Evolutionary conservation across 2,888 invertebrate genomes (phyloP).

Genomic region (Microplitis manilae): DNA sequence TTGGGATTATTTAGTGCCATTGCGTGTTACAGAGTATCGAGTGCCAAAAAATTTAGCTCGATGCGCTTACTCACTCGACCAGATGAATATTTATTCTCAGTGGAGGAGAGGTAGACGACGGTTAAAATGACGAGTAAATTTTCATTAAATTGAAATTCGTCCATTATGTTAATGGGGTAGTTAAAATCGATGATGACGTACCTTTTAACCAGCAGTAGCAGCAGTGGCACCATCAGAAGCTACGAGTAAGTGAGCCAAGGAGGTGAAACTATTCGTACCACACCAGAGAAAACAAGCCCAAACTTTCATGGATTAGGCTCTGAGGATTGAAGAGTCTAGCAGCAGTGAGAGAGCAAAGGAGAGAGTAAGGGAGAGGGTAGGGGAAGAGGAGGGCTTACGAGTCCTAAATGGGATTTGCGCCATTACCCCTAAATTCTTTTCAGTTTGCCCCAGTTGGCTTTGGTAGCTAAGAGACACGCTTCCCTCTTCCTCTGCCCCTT

Average conservation of each 20-base stretch:
- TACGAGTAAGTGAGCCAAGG: slow-evolving; percentile 14
- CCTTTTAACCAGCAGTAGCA: slow-evolving; percentile 12
- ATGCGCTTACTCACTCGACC: too few relatives aligned
- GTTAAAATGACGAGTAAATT: neutral
- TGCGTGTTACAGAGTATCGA: too few relatives aligned
- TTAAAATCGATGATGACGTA: neutral
- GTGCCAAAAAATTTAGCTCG: too few relatives aligned
- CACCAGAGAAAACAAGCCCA: slow-evolving; percentile 31
- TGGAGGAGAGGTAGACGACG: too few relatives aligned
- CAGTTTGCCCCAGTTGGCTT: slow-evolving; percentile 32
- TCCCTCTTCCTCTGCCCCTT: neutral
- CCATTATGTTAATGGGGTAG: neutral
- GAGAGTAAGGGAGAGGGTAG: neutral
- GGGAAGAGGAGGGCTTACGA: slow-evolving; percentile 33
- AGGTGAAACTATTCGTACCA: slow-evolving; percentile 24
- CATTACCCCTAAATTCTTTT: slow-evolving; percentile 46
- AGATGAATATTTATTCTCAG: neutral
- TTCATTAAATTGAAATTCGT: neutral
- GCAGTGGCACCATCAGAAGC: slow-evolving; percentile 23
- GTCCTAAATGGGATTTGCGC: slow-evolving; percentile 51
- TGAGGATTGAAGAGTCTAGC: slow-evolving; percentile 25
- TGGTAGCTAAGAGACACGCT: neutral
- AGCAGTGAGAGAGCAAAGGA: neutral
- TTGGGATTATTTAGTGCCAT: neutral
- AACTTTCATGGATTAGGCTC: slow-evolving; percentile 35